Conservation (phyloP, 2,797 vertebrate species). For the Spatula clypeata region DNA sequence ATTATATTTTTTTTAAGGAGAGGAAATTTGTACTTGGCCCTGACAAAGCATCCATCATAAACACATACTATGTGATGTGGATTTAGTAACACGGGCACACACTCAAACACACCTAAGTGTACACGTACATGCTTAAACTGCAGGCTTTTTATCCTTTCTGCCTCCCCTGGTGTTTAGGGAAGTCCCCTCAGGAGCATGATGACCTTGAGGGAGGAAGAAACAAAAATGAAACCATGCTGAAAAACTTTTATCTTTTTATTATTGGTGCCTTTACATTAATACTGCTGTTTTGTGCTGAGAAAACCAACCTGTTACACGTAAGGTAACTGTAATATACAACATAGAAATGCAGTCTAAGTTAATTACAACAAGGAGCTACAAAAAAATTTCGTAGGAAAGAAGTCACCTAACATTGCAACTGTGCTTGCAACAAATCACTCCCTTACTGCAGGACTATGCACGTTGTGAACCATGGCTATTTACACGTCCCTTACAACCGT, state of each 20-base stretch:
- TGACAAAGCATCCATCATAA: not conserved
- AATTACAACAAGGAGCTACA: constrained; percentile 97
- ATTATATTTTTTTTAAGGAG: not conserved
- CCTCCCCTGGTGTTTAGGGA: not conserved
- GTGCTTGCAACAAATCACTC: constrained; percentile 86
- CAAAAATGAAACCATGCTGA: constrained; percentile 77
- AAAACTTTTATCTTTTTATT: constrained; percentile 86
- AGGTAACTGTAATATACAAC: constrained; percentile 96
- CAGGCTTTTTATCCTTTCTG: not conserved
- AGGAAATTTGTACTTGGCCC: not conserved
- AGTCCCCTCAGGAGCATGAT: not conserved
- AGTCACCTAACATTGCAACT: constrained; percentile 91
- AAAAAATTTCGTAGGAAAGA: constrained; percentile 93
- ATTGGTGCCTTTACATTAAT: constrained; percentile 86
- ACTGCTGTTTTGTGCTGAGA: constrained; percentile 95
- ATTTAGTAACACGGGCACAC: not conserved
- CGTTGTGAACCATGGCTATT: constrained; percentile 90
- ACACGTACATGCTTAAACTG: not conserved
- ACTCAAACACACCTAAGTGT: not conserved
- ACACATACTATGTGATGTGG: rapidly evolving
- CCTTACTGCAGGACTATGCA: constrained; percentile 86
- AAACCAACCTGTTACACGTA: constrained; percentile 92
- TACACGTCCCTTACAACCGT: constrained; percentile 90
- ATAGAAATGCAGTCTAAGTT: constrained; percentile 94
- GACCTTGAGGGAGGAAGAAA: constrained; percentile 43